Percentiles rank a stretch among this genome's conserved stretches.
Evolutionary conservation across 2,113 vertebrate species (phyloP).

Genomic region (Sceloporus undulatus): DNA sequence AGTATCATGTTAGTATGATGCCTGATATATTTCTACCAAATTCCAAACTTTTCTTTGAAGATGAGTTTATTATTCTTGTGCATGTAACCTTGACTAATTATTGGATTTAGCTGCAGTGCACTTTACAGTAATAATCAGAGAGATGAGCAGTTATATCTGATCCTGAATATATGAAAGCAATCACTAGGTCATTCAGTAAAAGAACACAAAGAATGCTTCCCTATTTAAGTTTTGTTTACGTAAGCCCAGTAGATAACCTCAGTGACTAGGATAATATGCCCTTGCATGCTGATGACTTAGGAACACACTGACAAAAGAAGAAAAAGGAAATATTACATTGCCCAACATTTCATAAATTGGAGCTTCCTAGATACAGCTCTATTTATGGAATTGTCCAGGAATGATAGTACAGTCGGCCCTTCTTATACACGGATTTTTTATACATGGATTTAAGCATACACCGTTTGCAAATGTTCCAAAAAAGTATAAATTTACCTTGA

Average conservation of each 20-base stretch:
- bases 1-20: background rate
- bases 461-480: too few species aligned
- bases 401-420: background rate
- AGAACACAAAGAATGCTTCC: conserved; percentile 1
- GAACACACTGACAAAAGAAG: background rate
- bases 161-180: conserved; percentile 21
- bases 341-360: background rate
- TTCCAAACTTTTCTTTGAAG: background rate
- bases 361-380: too few species aligned
- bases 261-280: background rate
- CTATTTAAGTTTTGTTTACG: conserved; percentile 7
- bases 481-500: too few species aligned
- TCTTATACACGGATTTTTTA: too few species aligned
- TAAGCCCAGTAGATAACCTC: background rate
- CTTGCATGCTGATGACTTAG: background rate
- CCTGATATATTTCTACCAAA: background rate
- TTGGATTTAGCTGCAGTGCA: background rate
- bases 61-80: background rate
- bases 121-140: conserved; percentile 5
- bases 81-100: background rate
- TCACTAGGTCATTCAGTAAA: background rate
- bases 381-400: background rate
- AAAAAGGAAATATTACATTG: background rate
- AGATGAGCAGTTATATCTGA: conserved; percentile 15
- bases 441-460: too few species aligned